Evolutionary conservation across 64 coral and sea anemone species (phyloP).

Genomic region (Pachyseris speciosa): DNA sequence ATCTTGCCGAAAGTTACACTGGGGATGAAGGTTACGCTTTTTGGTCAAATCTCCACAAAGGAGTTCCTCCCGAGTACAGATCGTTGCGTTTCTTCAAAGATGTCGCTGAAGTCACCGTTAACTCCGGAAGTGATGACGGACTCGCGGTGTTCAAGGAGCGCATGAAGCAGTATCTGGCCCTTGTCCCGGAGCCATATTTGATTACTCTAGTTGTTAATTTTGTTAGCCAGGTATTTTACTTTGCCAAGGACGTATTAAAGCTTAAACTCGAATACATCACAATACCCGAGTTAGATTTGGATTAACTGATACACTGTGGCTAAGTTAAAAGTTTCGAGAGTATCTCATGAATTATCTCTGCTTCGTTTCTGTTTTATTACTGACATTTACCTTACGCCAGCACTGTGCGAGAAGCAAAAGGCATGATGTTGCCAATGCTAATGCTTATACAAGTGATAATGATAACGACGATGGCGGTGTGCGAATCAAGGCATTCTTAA

Average conservation of each 20-base stretch:
- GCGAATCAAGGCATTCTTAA: too few species aligned
- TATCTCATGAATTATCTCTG: too few species aligned
- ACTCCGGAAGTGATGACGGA: background rate
- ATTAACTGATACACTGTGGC: background rate
- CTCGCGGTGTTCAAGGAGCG: background rate
- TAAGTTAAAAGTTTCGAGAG: too few species aligned
- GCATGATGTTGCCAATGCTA: too few species aligned
- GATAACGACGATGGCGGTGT: too few species aligned
- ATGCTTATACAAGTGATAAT: too few species aligned
- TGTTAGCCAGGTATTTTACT: background rate
- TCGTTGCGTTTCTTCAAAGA: background rate
- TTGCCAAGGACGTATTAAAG: background rate
- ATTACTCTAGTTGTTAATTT: background rate
- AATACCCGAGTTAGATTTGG: background rate
- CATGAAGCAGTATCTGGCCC: background rate
- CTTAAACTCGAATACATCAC: background rate
- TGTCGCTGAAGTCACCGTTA: background rate
- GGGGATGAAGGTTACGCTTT: background rate
- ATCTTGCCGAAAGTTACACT: constrained; percentile 8
- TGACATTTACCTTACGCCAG: too few species aligned
- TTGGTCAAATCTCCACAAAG: constrained; percentile 41
- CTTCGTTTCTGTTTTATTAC: too few species aligned
- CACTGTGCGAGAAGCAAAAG: too few species aligned
- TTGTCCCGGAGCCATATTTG: background rate
- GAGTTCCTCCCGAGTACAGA: background rate